phyloP scores from a whole-genome alignment of 2,888 invertebrate species.

The Anodontia alba region DNA sequence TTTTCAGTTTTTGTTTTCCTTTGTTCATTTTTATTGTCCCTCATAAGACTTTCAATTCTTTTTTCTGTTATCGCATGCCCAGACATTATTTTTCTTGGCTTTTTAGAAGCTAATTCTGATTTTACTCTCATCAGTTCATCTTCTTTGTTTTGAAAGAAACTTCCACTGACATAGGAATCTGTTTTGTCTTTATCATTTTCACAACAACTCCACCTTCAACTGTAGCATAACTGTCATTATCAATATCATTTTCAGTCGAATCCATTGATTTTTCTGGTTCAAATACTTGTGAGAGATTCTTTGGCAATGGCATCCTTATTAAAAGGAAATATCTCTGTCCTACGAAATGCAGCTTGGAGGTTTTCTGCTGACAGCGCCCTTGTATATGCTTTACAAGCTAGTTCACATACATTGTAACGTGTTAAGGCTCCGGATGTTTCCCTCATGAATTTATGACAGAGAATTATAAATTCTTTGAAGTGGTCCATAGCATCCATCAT shows the following conservation, averaged over 20 bases:
- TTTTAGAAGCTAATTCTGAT: not conserved
- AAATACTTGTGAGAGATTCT: not conserved
- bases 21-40: too few species aligned
- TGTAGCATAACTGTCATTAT: not conserved
- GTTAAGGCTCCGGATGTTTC: not conserved
- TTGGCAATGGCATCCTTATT: not conserved
- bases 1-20: too few species aligned
- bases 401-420: constrained; percentile 16
- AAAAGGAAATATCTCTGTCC: constrained; percentile 23
- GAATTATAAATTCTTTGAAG: too few species aligned
- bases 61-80: not conserved
- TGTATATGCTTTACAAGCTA: too few species aligned
- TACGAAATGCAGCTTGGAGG: constrained; percentile 19
- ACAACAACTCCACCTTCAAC: not conserved
- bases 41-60: not conserved
- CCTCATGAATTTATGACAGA: too few species aligned
- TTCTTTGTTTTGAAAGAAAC: not conserved
- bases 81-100: not conserved
- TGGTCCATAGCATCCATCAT: constrained; percentile 31
- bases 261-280: not conserved
- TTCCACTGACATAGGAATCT: not conserved
- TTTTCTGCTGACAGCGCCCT: too few species aligned
- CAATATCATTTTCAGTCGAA: not conserved
- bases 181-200: too few species aligned
- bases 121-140: not conserved